phyloP scores from a whole-genome alignment of 2,888 invertebrate species.

The Limnephilus lunatus region DNA sequence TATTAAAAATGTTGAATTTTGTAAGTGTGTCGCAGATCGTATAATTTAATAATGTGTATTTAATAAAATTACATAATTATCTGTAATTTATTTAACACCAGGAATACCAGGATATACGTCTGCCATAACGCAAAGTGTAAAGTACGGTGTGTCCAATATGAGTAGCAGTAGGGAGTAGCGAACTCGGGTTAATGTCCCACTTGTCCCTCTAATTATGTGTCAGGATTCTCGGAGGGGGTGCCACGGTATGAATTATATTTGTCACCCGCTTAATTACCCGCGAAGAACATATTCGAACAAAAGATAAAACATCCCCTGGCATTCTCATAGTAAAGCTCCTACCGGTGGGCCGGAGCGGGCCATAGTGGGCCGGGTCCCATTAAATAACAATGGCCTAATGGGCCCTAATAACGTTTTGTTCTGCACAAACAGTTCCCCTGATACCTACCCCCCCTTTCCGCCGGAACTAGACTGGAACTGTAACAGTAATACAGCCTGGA shows the following conservation, averaged over 20 bases:
- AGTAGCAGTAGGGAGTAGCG: background rate
- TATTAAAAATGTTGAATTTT: background rate
- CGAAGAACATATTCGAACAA: slow-evolving; percentile 53
- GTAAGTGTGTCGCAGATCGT: background rate
- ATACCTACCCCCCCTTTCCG: background rate
- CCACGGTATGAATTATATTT: slow-evolving; percentile 46
- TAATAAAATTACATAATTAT: background rate
- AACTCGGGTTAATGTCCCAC: slow-evolving; percentile 15
- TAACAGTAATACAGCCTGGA: background rate
- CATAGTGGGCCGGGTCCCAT: slow-evolving; percentile 28
- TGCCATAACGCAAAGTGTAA: background rate
- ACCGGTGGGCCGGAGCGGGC: slow-evolving; percentile 11
- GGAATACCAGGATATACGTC: background rate
- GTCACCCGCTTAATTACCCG: slow-evolving; percentile 55
- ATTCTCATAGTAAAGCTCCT: background rate
- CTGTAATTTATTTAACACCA: background rate
- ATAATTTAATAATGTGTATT: background rate
- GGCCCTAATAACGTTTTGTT: slow-evolving; percentile 58
- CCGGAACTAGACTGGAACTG: slow-evolving; percentile 13
- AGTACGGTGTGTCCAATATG: background rate
- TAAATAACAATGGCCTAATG: slow-evolving; percentile 56
- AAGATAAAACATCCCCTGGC: slow-evolving; percentile 50
- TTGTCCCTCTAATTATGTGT: slow-evolving; percentile 42
- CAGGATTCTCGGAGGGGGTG: background rate
- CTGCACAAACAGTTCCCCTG: slow-evolving; percentile 32